Conservation (phyloP, 2,113 vertebrate genomes). For the Calidris pugnax region DNA sequence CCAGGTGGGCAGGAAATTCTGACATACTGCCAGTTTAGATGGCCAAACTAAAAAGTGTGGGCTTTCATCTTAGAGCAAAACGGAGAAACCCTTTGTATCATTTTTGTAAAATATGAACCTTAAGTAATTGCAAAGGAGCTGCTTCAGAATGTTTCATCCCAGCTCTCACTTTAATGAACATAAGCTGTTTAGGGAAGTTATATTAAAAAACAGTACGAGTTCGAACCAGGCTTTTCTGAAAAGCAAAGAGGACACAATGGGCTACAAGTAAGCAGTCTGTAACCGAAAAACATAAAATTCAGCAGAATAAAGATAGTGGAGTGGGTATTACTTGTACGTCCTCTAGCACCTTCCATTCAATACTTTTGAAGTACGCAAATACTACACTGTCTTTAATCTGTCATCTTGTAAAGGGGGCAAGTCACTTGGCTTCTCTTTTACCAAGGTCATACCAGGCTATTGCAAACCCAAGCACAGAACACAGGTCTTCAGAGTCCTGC, state of each 20-base stretch:
- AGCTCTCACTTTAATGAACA: neutral
- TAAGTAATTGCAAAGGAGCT: neutral
- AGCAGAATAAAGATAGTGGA: neutral
- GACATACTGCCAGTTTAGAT: neutral
- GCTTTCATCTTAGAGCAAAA: neutral
- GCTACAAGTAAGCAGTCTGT: neutral
- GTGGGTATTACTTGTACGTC: neutral
- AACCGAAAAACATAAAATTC: neutral
- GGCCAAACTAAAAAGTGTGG: neutral
- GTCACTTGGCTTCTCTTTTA: neutral
- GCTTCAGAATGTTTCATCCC: neutral
- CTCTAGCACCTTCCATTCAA: neutral
- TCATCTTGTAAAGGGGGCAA: neutral
- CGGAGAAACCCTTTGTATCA: accelerated
- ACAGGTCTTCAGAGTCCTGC: neutral
- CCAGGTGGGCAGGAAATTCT: accelerated
- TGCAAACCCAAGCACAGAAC: neutral
- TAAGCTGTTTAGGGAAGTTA: neutral
- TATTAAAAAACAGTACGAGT: conserved; percentile 8
- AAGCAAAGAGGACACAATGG: neutral
- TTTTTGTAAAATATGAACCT: neutral
- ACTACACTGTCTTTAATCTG: neutral
- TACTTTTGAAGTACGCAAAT: neutral
- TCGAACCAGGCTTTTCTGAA: neutral
- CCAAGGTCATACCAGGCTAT: neutral